These are phyloP conservation scores for Pharmacophagus antenor DNA, from an alignment of 2,888 invertebrate genomes.

Conservation along the genomic window DNA sequence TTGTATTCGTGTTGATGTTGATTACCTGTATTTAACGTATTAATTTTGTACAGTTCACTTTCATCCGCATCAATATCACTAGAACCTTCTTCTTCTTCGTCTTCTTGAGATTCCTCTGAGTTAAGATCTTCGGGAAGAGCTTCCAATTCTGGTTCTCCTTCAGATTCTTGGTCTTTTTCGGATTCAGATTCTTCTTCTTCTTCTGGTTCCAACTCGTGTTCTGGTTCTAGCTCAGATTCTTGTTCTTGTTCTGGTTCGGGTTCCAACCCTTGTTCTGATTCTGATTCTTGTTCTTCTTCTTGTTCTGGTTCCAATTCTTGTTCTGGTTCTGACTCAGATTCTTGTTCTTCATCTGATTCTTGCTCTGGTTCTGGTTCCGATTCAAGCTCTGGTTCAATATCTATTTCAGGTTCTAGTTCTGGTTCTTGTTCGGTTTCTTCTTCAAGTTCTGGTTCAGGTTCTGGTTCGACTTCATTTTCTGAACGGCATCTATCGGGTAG, in stretches of 20 bases:
- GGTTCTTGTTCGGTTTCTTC: conserved; percentile 33
- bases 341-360: conserved; percentile 38
- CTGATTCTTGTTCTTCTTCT: conserved; percentile 51
- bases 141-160: conserved; percentile 53
- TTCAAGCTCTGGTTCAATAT: conserved; percentile 55
- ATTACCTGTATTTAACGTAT: not conserved
- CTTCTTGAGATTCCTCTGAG: conserved; percentile 39
- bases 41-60: not conserved
- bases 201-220: conserved; percentile 38
- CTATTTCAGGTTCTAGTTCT: conserved; percentile 36
- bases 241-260: conserved; percentile 54
- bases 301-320: conserved; percentile 50
- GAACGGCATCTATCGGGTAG: conserved; percentile 52
- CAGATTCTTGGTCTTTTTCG: conserved; percentile 60
- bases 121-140: conserved; percentile 49
- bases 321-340: conserved; percentile 58
- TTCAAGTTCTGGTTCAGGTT: conserved; percentile 60
- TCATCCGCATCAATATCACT: conserved; percentile 1
- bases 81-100: conserved; percentile 24
- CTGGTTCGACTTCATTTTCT: conserved; percentile 55
- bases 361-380: conserved; percentile 42
- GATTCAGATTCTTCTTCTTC: conserved; percentile 37
- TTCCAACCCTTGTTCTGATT: conserved; percentile 43
- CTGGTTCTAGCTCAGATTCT: conserved; percentile 45
- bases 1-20: not conserved